Base-by-base conservation (phyloP, 1,140 invertebrate genomes). In the Drosophila eugracilis region DNA sequence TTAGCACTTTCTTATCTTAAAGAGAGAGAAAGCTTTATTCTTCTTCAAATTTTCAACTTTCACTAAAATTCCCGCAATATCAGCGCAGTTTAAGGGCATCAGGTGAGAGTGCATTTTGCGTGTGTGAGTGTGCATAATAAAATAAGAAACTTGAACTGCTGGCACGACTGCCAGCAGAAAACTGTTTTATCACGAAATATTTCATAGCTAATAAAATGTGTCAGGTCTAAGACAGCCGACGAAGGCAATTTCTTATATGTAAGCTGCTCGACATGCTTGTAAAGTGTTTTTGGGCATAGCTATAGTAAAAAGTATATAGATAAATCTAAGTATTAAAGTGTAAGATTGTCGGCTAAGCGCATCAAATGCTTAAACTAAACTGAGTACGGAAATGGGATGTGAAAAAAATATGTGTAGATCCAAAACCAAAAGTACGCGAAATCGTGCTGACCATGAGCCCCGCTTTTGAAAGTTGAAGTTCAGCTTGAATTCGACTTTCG, bases 371-470 rank as follows among this genome's bases (percentile, higher is more conserved):
- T 34, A 9, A 44, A 39, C 12, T 32, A 50, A 73, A 34, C 14
- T n/a, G 22, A 15, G 21, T 26, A 28, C 9, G n/a, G n/a, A 54
- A 55, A 50, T 26, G 26, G 36, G 34, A 45, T 17, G 39, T 26
- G n/a, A n/a, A 24, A 55, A 30, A 41, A 1, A 30, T n/a, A n/a
- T n/a, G n/a, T 36, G n/a, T 21, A 34, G 44, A 54, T 17, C 22
- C 9, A 57, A 55, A 75, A 58, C 81, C 77, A 75, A 70, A 85
- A 74, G 81, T 86, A 57, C 66, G 55, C 81, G 52, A 70, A 77
- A 53, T 57, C 77, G 45, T 63, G 73, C 57, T 86, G 81, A 85
- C 77, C 63, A 60, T 66, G 81, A 85, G 81, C 81, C 81, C 81
- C 81, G 42, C 54, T 85, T 86, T 88, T 86, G 81, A 74, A 75